phyloP scores from a whole-genome alignment of 2,113 vertebrate genomes.

The Rhinopomastus cyanomelas region DNA sequence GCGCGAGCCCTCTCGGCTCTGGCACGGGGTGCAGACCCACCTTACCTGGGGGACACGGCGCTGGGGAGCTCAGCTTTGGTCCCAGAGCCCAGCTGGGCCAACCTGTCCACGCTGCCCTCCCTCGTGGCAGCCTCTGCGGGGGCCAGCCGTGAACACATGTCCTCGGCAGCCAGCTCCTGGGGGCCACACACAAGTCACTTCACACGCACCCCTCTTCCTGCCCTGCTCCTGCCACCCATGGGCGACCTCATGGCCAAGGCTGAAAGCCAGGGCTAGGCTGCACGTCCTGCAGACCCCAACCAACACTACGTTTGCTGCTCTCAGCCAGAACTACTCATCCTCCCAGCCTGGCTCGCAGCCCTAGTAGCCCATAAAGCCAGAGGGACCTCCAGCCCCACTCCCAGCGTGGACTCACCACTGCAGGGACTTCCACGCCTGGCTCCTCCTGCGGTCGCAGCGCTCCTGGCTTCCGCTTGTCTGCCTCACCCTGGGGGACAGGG shows the following conservation, averaged over 20 bases:
- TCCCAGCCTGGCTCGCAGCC: background rate
- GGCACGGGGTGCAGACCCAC: rapidly evolving
- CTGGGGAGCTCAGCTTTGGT: constrained; percentile 50
- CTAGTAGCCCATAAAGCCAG: background rate
- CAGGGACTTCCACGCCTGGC: constrained; percentile 22
- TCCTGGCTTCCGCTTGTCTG: constrained; percentile 55
- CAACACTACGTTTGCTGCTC: background rate
- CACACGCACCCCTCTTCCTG: background rate
- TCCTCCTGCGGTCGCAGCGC: constrained; percentile 34
- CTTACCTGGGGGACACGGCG: constrained; percentile 64
- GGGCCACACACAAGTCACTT: background rate
- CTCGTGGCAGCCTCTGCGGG: background rate
- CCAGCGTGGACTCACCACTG: constrained; percentile 41
- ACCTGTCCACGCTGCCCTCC: constrained; percentile 51
- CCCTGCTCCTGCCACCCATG: background rate
- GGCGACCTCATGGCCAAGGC: no score
- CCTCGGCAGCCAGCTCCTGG: constrained; percentile 52
- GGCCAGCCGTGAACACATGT: background rate
- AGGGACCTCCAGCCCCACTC: background rate
- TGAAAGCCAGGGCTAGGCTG: background rate
- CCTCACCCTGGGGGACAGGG: constrained; percentile 42
- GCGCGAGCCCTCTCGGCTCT: rapidly evolving
- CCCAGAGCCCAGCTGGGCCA: constrained; percentile 39
- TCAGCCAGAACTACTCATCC: background rate
- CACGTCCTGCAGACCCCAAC: background rate